phyloP scores from a whole-genome alignment of 2,888 invertebrate genomes.

The Norana najaformis region DNA sequence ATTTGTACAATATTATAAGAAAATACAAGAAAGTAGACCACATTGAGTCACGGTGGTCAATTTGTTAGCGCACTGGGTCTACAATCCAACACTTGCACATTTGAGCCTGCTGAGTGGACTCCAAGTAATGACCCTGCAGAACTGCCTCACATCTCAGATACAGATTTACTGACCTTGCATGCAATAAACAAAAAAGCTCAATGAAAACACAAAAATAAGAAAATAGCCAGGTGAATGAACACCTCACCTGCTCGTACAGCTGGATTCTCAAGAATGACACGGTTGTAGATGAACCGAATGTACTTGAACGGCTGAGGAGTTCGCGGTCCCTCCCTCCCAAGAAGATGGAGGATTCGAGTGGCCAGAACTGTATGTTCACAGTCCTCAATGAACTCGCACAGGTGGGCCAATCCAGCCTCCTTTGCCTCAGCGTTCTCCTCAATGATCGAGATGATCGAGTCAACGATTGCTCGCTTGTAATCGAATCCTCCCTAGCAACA shows the following conservation, averaged over 20 bases:
- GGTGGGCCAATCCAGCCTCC: constrained; percentile 88
- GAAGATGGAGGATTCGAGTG: constrained; percentile 89
- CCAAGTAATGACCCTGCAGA: no score
- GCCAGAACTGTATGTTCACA: constrained; percentile 96
- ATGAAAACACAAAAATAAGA: constrained; percentile 21
- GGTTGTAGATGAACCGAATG: constrained; percentile 71
- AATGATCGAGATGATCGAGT: constrained; percentile 94
- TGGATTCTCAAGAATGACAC: constrained; percentile 92
- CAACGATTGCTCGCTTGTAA: constrained; percentile 96
- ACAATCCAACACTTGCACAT: no score
- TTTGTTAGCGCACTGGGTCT: no score
- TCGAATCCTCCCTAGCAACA: constrained; percentile 77
- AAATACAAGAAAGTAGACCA: no score
- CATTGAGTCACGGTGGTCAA: no score
- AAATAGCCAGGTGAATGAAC: neutral
- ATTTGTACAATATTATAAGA: no score
- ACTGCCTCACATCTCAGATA: no score
- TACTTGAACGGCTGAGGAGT: constrained; percentile 85
- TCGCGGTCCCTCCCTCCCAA: constrained; percentile 95
- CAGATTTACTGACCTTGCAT: no score
- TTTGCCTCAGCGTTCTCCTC: constrained; percentile 97
- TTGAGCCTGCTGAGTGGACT: no score
- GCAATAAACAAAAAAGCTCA: neutral
- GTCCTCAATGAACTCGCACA: constrained; percentile 99
- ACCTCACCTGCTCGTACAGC: constrained; percentile 77